Evolutionary conservation across 2,888 invertebrate species (phyloP), one percentile per base, ranked within the genome.

Genomic region (Patella ulyssiponensis): DNA sequence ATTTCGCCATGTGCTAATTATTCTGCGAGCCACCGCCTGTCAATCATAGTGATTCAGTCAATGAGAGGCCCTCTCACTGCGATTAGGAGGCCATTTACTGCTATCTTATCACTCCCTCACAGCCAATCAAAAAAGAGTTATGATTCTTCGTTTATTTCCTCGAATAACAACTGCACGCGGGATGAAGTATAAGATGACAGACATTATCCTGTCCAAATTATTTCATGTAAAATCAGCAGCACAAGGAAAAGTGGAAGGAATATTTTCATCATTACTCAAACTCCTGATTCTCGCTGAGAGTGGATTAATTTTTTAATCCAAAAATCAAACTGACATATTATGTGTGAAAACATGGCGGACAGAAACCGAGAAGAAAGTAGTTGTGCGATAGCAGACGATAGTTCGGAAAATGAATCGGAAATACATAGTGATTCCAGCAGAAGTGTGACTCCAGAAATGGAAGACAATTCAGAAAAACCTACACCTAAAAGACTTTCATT

Each of bases 401-500:
- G 20, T 23, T 64, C 64, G 64, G 64, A 64, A 64, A 64, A 64
- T 64, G 64, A 64, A 64, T 64, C 64, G 14, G 64, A 64, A 23
- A 64, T 64, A 15, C 64, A 64, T 64, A 64, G 64, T 64, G 64
- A 64, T 64, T 64, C 64, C 9, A 64, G 64, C 23, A 20, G 64
- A 11, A 64, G 64, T 64, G 64, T 64, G 23, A 12, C 64, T 23
- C 64, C 64, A 23, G 64, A 64, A 64, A 64, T 64, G 64, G 64
- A 64, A 64, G 64, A 23, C 14, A 23, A 23, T 23, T 23, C 64
- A 20, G 44, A 44, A 44, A 64, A 64, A 64, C 64, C 64, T 23
- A 20, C 20, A 64, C 64, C 64, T 64, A 20, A 64, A 64, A 64
- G 64, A 20, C 64, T 64, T 64, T 64, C 72, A 33, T 76, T 76